A percentile compares a stretch with the other conserved stretches of the same genome.
Conservation (phyloP, 2,113 vertebrate species). For the Nannobrachium achirus region DNA sequence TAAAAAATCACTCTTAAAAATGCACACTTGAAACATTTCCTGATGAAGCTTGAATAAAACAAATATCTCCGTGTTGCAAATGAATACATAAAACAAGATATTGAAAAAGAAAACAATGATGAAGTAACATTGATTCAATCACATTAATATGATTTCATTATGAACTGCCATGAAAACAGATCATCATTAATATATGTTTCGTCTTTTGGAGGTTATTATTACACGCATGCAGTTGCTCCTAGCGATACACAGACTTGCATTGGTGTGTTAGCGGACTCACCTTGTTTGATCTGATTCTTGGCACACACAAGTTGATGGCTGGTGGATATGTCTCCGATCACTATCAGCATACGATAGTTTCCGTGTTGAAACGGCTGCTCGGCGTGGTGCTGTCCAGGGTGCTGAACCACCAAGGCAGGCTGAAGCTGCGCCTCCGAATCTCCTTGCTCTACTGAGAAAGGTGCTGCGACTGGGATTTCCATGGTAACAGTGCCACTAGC, state of each 20-base stretch:
- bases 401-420: constrained; percentile 54
- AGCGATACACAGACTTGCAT: background rate
- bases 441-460: constrained; percentile 44
- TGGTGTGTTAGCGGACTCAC: constrained; percentile 68
- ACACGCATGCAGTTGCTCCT: no score
- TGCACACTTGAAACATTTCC: no score
- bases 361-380: constrained; percentile 53
- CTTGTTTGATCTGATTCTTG: constrained; percentile 84
- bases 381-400: constrained; percentile 62
- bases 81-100: no score
- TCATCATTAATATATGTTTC: no score
- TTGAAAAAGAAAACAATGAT: no score
- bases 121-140: no score
- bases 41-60: no score
- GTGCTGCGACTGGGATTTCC: constrained; percentile 79
- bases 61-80: no score
- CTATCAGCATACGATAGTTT: constrained; percentile 86
- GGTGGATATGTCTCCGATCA: constrained; percentile 85
- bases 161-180: no score
- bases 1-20: no score
- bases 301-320: constrained; percentile 83
- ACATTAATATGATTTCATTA: no score
- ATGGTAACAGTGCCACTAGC: constrained; percentile 82
- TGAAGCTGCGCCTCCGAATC: constrained; percentile 47
- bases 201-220: background rate